Conservation (phyloP, 1,140 invertebrate genomes). For the Pomacea maculata region DNA sequence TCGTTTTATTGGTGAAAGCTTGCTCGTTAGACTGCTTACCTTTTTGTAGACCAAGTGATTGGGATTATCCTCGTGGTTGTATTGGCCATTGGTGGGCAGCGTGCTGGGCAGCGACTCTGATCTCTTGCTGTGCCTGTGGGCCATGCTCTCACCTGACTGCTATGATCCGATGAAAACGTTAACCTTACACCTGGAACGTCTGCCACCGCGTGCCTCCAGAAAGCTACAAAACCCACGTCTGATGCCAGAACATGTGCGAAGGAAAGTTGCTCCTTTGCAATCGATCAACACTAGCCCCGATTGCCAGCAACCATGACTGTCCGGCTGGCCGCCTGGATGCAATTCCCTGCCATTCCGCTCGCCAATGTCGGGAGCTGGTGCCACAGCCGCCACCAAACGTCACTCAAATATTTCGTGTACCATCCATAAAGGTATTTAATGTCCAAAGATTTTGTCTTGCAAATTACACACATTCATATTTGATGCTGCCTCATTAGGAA, state of each 20-base stretch:
- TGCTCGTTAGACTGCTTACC: constrained; percentile 33
- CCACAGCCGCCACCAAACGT: too few relatives aligned
- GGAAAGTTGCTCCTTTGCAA: constrained; percentile 25
- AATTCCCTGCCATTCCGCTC: constrained; percentile 19
- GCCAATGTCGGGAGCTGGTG: too few relatives aligned
- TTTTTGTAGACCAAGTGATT: constrained; percentile 54
- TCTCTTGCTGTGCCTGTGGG: constrained; percentile 35
- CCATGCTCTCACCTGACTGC: constrained; percentile 25
- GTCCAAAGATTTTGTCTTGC: too few relatives aligned
- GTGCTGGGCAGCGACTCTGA: constrained; percentile 46
- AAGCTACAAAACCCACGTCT: constrained; percentile 17
- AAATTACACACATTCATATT: too few relatives aligned
- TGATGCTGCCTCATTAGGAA: too few relatives aligned
- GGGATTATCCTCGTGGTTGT: constrained; percentile 50
- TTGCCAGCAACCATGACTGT: constrained; percentile 19
- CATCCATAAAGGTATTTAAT: too few relatives aligned
- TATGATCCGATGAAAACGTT: not conserved
- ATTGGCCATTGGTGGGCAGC: constrained; percentile 53
- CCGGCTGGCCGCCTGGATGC: constrained; percentile 12
- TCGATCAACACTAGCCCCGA: constrained; percentile 13
- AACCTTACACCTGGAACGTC: not conserved
- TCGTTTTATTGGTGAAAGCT: too few relatives aligned
- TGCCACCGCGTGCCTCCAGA: not conserved
- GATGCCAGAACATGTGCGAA: constrained; percentile 25
- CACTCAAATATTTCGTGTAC: too few relatives aligned